phyloP scores from a whole-genome alignment of 2,113 vertebrate genomes.

The Campylorhamphus procurvoides region DNA sequence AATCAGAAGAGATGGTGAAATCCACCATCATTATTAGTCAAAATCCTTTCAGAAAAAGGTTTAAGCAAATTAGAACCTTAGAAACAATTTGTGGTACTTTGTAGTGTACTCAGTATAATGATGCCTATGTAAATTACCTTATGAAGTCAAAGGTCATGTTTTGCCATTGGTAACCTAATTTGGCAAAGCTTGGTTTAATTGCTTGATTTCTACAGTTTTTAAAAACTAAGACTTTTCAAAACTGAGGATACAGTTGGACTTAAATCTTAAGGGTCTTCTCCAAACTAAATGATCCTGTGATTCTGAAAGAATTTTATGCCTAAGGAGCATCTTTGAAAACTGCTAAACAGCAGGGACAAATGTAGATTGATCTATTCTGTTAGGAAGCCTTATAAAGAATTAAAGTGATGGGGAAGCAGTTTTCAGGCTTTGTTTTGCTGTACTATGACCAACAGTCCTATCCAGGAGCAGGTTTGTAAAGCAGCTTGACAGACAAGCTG shows the following conservation, averaged over 20 bases:
- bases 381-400: conserved; percentile 25
- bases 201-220: neutral
- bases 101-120: neutral
- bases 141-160: neutral
- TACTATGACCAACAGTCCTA: neutral
- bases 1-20: neutral
- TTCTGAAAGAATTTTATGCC: neutral
- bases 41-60: neutral
- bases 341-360: neutral
- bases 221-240: neutral
- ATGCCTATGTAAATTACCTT: neutral
- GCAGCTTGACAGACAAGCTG: neutral
- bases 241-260: neutral
- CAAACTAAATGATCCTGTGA: neutral
- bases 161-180: neutral
- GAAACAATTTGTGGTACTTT: neutral
- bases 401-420: conserved; percentile 34
- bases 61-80: neutral
- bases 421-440: conserved; percentile 26
- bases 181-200: neutral
- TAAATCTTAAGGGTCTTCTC: neutral
- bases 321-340: neutral
- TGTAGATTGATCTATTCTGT: neutral
- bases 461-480: neutral
- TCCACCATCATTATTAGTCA: neutral